Conservation (phyloP, 2,888 invertebrate species). For the Hyposoter didymator region DNA sequence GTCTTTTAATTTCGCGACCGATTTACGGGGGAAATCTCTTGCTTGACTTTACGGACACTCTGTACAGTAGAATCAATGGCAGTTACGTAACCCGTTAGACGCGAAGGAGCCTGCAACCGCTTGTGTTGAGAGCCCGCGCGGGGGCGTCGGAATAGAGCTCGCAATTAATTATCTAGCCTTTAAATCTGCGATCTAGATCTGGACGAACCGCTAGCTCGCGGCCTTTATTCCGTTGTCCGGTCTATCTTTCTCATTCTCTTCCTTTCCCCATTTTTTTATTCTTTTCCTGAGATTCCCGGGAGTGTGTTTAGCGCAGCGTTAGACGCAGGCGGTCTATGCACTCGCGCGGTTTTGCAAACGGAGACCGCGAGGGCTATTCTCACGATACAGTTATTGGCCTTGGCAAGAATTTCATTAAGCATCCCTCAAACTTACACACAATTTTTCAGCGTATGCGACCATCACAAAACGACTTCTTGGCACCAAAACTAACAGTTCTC, state of each 20-base stretch:
- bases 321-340: conserved; percentile 20
- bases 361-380: not conserved
- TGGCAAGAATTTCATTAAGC: not conserved
- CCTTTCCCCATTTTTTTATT: conserved; percentile 47
- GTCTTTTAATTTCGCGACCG: not conserved
- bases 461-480: no score
- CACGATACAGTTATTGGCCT: conserved; percentile 23
- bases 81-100: conserved; percentile 64
- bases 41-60: not conserved
- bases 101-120: conserved; percentile 1
- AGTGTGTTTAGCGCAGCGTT: conserved; percentile 8
- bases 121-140: conserved; percentile 37
- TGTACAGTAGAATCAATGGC: conserved; percentile 57
- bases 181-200: conserved; percentile 81
- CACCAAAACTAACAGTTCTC: no score
- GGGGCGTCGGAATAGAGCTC: conserved; percentile 63
- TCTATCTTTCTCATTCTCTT: conserved; percentile 60
- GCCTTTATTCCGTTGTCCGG: conserved; percentile 79
- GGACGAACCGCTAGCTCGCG: conserved; percentile 79
- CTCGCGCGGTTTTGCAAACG: conserved; percentile 3
- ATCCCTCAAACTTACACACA: not conserved
- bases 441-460: no score
- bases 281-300: conserved; percentile 26
- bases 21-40: not conserved
- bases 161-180: conserved; percentile 71